Evolutionary conservation across 2,797 vertebrate genomes (phyloP), one percentile per base, ranked within the genome.

Genomic region (Rhyacichthys aspro): DNA sequence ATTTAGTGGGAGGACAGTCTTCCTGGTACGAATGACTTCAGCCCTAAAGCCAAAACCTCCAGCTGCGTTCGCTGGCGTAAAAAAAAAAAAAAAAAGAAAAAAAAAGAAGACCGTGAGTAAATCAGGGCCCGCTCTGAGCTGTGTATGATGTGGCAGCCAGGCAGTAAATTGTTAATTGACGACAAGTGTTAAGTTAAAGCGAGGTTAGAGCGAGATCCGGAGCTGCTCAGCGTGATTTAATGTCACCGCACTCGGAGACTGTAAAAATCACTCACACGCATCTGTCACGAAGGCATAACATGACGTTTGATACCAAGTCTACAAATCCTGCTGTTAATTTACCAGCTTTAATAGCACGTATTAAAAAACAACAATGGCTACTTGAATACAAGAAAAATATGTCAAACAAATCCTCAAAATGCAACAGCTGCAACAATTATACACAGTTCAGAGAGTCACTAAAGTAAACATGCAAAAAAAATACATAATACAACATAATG

Each of bases 151-250:
- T 72, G 66, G 76, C 74, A 74, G 72, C 39, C 0, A 59, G 50
- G 75, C 18, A 76, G 78, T 79, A 70, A 83, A 81, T 83, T 44
- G 57, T 77, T 85, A 80, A 82, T 74, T 48, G 79, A 78, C 61
- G 75, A 81, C 78, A 79, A 82, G 80, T 59, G 75, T 78, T 76
- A 52, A 66, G 68, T 73, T 67, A 55, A 61, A 78, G 75, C 3
- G 38, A 72, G 59, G 65, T 67, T 64, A 32, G 38, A n/a, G n/a
- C n/a, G 58, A 11, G 57, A 65, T 55, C 64, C 56, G 11, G 60
- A 74, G 67, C 58, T 15, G 63, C 54, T 62, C 60, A 58, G 60
- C 16, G 16, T 72, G 75, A 67, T 68, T 79, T 74, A 57, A 63
- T 28, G 47, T 52, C 42, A 75, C 50, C 58, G 63, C 50, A 59